A percentile compares a stretch with the other conserved stretches of the same genome.
These are phyloP conservation scores for Dasyornis broadbenti DNA, from an alignment of 2,113 vertebrate species.

Conservation along the genomic window DNA sequence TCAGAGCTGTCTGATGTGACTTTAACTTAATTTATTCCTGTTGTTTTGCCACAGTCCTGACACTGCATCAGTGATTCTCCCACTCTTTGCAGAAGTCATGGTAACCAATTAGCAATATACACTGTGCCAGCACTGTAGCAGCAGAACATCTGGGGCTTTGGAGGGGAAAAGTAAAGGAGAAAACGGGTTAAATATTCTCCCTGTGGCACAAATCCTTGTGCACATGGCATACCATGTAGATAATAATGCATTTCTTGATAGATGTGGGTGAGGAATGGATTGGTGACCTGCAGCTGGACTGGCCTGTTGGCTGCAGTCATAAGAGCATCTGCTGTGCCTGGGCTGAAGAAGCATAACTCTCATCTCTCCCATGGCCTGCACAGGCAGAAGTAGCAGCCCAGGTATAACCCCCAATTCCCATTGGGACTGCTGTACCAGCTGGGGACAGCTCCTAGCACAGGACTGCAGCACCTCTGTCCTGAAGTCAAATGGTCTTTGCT, in stretches of 20 bases:
- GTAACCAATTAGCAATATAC: not conserved
- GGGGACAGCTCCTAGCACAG: rapidly evolving
- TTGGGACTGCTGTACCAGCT: rapidly evolving
- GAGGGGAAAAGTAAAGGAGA: not conserved
- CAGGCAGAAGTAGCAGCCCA: not conserved
- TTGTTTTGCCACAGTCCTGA: not conserved
- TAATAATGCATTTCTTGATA: not conserved
- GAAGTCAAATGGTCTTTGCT: not conserved
- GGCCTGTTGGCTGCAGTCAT: not conserved
- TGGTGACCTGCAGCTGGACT: not conserved
- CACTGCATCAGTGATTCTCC: not conserved
- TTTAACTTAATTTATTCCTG: not conserved
- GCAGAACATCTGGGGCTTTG: not conserved
- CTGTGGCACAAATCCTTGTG: not conserved
- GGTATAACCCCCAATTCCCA: not conserved
- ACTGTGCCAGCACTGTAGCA: not conserved
- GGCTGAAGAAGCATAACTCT: not conserved
- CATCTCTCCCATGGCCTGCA: not conserved
- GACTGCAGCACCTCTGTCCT: not conserved
- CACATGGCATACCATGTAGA: not conserved
- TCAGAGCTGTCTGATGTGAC: not conserved
- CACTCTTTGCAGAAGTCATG: not conserved
- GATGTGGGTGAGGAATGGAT: not conserved
- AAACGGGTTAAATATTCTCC: not conserved
- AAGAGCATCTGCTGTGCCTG: not conserved